Base-by-base conservation (phyloP, 2,113 vertebrate species). In the Grus americana region DNA sequence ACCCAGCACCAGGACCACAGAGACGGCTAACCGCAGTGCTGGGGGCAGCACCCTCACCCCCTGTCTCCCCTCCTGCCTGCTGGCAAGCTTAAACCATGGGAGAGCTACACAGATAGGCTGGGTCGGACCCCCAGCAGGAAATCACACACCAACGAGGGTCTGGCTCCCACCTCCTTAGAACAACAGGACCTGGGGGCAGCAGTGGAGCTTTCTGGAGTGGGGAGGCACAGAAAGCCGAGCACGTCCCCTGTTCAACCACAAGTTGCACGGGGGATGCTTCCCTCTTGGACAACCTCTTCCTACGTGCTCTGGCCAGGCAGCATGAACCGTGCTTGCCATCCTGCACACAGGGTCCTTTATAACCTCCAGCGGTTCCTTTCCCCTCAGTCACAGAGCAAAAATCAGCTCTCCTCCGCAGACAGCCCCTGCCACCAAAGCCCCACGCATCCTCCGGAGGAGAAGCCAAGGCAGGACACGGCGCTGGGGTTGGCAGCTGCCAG, bases 21-120 rank as follows among this genome's bases (percentile, higher is more conserved):
- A 38, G 38, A 70, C 12, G 15, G 34, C 10, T 0, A 1, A n/a
- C 15, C 1, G 7, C n/a, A 8, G 15, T 2, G 7, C 34, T 40
- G 21, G 44, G 54, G 34, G 5, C 66, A 67, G 78, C 18, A 18
- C 26, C 30, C 17, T 9, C 22, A 5, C 27, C 36, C 40, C 5
- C 0, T n/a, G 21, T 4, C 32, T 34, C 17, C 55, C 29, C 19
- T 32, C 18, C 8, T 67, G 12, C 36, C 44, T 2, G 1, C 21
- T 36, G 66, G 44, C 32, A 65, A 34, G 50, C 50, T 15, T n/a
- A n/a, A n/a, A n/a, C n/a, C n/a, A n/a, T n/a, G n/a, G n/a, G n/a
- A n/a, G n/a, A n/a, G n/a, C n/a, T n/a, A n/a, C n/a, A n/a, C n/a
- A n/a, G n/a, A n/a, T n/a, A n/a, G n/a, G 50, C 50, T 15, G 8